These are phyloP conservation scores for Siniperca obscura DNA, from an alignment of 2,797 vertebrate species.

Conservation along the genomic window DNA sequence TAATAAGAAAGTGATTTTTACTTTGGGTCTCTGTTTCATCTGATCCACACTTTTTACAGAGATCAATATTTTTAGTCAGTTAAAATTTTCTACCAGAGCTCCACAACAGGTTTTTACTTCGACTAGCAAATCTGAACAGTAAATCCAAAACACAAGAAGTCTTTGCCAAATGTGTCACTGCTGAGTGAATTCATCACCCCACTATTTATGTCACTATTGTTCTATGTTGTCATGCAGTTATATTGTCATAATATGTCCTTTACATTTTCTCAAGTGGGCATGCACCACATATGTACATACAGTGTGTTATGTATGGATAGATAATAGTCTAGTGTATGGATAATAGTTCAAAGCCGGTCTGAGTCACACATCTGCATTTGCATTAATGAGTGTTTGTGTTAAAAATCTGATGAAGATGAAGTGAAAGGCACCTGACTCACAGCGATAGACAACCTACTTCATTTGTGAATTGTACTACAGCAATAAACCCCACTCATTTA, in stretches of 20 bases:
- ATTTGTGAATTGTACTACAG: slow-evolving; percentile 1
- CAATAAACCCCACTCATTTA: neutral
- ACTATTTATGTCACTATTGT: neutral
- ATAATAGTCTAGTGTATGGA: neutral
- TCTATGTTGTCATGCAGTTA: neutral
- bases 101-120: neutral
- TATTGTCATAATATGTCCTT: neutral
- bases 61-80: neutral
- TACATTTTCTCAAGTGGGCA: neutral
- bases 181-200: neutral
- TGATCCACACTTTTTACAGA: neutral
- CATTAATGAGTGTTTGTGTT: slow-evolving; percentile 18
- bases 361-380: slow-evolving; percentile 30
- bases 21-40: neutral
- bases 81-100: neutral
- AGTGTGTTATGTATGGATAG: no score
- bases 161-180: neutral
- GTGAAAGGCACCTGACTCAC: slow-evolving; percentile 8
- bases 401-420: slow-evolving; percentile 15
- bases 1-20: neutral
- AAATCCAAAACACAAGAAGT: slow-evolving; percentile 1
- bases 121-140: neutral
- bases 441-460: neutral
- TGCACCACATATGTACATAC: no score
- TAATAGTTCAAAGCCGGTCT: slow-evolving; percentile 10